Percentiles rank a stretch among this genome's conserved stretches.
Evolutionary conservation across 2,113 vertebrate genomes (phyloP).

Genomic region (Siphamia tubifer): DNA sequence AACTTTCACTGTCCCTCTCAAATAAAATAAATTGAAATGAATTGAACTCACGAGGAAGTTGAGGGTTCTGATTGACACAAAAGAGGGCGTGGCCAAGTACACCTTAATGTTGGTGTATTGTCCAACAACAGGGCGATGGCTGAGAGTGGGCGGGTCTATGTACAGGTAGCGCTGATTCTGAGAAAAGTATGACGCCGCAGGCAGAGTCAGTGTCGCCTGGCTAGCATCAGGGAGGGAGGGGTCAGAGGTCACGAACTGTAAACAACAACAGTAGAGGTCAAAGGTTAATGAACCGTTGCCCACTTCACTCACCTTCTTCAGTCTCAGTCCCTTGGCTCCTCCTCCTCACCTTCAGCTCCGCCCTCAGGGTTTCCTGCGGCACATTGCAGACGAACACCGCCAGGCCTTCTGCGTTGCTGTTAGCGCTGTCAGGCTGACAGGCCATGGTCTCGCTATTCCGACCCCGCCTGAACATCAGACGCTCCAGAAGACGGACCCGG

Average conservation of each 20-base stretch:
- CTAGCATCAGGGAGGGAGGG: slow-evolving; percentile 70
- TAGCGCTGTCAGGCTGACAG: neutral
- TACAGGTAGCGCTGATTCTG: slow-evolving; percentile 88
- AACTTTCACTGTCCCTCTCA: too few relatives aligned
- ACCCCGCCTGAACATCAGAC: slow-evolving; percentile 13
- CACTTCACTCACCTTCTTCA: too few relatives aligned
- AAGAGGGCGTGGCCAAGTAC: slow-evolving; percentile 76
- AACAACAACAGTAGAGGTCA: neutral
- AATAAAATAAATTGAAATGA: too few relatives aligned
- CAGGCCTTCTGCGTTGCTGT: slow-evolving; percentile 76
- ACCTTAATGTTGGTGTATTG: slow-evolving; percentile 74
- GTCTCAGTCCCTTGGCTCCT: too few relatives aligned
- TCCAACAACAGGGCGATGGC: slow-evolving; percentile 74
- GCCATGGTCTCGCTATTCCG: neutral
- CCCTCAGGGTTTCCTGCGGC: slow-evolving; percentile 36
- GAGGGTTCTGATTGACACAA: slow-evolving; percentile 80
- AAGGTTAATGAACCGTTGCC: neutral
- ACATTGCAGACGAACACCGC: slow-evolving; percentile 83
- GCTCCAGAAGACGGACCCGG: slow-evolving; percentile 63
- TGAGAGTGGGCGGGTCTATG: slow-evolving; percentile 81
- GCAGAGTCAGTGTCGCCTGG: slow-evolving; percentile 79
- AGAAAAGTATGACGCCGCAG: slow-evolving; percentile 82
- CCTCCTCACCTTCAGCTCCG: slow-evolving; percentile 28
- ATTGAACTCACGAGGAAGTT: slow-evolving; percentile 89
- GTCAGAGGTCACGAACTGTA: slow-evolving; percentile 84